phyloP scores from a whole-genome alignment of 2,888 invertebrate genomes.

The Fissipunctia ypsillon region DNA sequence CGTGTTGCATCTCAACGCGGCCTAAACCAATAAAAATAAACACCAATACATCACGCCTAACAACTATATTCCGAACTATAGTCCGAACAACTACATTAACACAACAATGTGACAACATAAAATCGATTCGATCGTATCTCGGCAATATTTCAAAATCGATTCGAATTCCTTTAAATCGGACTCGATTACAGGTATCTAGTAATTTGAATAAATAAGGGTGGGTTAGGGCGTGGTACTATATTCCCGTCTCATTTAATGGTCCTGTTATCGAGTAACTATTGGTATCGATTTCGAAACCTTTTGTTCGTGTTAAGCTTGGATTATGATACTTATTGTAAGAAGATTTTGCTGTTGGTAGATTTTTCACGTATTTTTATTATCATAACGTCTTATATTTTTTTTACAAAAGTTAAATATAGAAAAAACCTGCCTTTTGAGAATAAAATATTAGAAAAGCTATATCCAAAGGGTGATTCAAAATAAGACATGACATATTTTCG shows the following conservation, averaged over 20 bases:
- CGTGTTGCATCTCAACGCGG: too few species aligned
- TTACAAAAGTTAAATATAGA: background rate
- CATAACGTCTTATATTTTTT: background rate
- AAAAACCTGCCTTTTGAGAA: background rate
- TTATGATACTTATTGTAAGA: slow-evolving; percentile 3
- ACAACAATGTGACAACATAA: slow-evolving; percentile 63
- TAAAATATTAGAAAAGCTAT: background rate
- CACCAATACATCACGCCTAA: slow-evolving; percentile 42
- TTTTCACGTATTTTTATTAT: background rate
- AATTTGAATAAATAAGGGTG: slow-evolving; percentile 80
- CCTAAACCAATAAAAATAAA: slow-evolving; percentile 22
- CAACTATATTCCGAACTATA: too few species aligned
- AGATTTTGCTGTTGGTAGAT: background rate
- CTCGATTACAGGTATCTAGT: slow-evolving; percentile 74
- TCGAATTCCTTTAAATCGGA: slow-evolving; percentile 64
- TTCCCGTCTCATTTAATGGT: slow-evolving; percentile 77
- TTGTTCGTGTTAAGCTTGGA: slow-evolving; percentile 10
- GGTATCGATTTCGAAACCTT: slow-evolving; percentile 2
- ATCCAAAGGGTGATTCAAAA: background rate
- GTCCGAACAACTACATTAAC: slow-evolving; percentile 56
- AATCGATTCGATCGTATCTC: slow-evolving; percentile 43
- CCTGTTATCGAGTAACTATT: slow-evolving; percentile 68
- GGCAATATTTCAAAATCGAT: slow-evolving; percentile 68
- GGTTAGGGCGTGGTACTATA: slow-evolving; percentile 72
- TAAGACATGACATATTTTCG: background rate